Evolutionary conservation across 2,888 invertebrate species (phyloP).

Genomic region (Rotaria macrura): DNA sequence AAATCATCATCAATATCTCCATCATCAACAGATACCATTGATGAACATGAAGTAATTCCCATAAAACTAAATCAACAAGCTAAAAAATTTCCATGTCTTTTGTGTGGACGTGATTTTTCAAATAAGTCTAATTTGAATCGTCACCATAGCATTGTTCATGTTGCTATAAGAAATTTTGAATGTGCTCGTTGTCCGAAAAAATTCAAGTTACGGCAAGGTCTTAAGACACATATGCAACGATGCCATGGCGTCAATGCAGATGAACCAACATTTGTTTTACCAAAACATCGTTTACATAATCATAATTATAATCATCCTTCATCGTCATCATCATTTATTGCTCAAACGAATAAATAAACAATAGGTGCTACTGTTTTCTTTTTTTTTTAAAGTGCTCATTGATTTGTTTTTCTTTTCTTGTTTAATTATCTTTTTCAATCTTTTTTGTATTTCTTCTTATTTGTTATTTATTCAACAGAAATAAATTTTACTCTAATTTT

Average conservation of each 20-base stretch:
- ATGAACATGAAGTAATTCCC: background rate
- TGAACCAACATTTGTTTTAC: slow-evolving; percentile 17
- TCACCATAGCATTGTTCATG: slow-evolving; percentile 19
- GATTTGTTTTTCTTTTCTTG: background rate
- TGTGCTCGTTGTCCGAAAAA: slow-evolving; percentile 15
- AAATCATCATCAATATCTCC: background rate
- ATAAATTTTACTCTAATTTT: slow-evolving; percentile 12
- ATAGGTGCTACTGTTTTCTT: background rate
- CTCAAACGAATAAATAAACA: slow-evolving; percentile 12
- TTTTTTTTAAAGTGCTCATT: background rate
- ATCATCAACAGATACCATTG: background rate
- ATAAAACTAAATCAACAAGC: background rate
- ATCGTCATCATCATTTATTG: background rate
- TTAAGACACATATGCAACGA: slow-evolving; percentile 18
- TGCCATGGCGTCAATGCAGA: background rate
- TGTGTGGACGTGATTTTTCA: slow-evolving; percentile 11
- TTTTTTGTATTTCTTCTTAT: background rate
- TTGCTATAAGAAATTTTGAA: slow-evolving; percentile 5
- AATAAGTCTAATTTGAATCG: slow-evolving; percentile 13
- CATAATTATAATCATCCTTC: background rate
- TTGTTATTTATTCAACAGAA: slow-evolving; percentile 1
- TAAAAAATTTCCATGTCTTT: slow-evolving; percentile 3
- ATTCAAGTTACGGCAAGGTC: slow-evolving; percentile 16
- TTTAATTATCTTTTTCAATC: too few species aligned
- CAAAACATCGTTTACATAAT: background rate